Evolutionary conservation across 2,888 invertebrate genomes (phyloP).

Genomic region (Monochamus alternatus): DNA sequence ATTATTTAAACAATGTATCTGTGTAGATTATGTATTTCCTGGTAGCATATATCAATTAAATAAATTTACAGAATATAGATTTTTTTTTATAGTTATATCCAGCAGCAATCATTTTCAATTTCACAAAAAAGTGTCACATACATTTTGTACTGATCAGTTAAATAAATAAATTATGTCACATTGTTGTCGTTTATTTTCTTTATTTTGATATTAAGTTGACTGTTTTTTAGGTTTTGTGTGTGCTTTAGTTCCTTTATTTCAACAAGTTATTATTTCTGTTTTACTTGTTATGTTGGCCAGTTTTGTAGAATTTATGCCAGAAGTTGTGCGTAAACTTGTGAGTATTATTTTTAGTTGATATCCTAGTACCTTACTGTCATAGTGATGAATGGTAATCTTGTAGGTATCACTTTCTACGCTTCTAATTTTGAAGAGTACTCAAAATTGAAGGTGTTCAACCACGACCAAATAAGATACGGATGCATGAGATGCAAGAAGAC

Average conservation of each 20-base stretch:
- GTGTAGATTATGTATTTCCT: too few species aligned
- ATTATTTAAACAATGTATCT: too few species aligned
- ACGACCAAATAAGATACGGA: conserved; percentile 63
- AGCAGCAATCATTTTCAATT: too few species aligned
- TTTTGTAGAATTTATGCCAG: conserved; percentile 35
- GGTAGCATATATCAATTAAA: too few species aligned
- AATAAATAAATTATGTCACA: background rate
- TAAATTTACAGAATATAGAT: too few species aligned
- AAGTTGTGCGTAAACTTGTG: conserved; percentile 49
- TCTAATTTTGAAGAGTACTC: conserved; percentile 67
- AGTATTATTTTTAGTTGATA: conserved; percentile 47
- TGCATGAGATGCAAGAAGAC: conserved; percentile 66
- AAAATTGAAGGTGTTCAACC: conserved; percentile 64
- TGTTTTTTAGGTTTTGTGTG: conserved; percentile 6
- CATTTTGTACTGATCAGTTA: background rate
- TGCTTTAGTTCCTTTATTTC: background rate
- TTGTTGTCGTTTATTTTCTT: background rate
- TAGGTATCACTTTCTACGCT: conserved; percentile 64
- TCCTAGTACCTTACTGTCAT: conserved; percentile 7
- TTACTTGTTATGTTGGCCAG: conserved; percentile 25
- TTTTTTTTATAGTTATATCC: too few species aligned
- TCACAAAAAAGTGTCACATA: too few species aligned
- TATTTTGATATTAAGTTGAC: background rate
- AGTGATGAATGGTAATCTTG: conserved; percentile 53
- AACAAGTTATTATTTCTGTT: background rate